These are phyloP conservation scores for Cephalopholis sonnerati DNA, from an alignment of 2,113 vertebrate species.

Conservation along the genomic window DNA sequence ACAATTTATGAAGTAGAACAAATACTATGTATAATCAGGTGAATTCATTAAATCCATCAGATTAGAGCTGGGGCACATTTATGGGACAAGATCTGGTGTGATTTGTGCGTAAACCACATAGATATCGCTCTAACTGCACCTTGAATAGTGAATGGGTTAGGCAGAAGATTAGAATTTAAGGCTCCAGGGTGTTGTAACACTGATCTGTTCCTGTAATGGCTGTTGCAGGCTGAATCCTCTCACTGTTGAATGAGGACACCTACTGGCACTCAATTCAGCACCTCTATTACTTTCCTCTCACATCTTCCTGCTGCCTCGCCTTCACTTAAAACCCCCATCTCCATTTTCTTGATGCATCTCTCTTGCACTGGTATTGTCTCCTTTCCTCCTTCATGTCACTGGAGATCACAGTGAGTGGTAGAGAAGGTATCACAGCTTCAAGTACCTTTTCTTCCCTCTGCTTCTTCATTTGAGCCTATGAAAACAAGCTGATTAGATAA, in stretches of 20 bases:
- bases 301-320: background rate
- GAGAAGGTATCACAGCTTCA: conserved; percentile 31
- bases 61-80: too few species aligned
- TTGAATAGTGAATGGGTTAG: conserved; percentile 12
- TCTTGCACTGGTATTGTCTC: background rate
- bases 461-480: background rate
- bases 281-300: conserved; percentile 1
- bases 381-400: conserved; percentile 45
- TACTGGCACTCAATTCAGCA: conserved; percentile 58
- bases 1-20: background rate
- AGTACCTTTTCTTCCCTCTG: background rate
- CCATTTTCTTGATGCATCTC: conserved; percentile 15
- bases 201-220: conserved; percentile 26
- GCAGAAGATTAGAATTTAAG: conserved; percentile 6
- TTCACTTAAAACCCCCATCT: background rate
- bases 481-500: conserved; percentile 53
- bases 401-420: conserved; percentile 50
- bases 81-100: background rate
- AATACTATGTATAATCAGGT: background rate
- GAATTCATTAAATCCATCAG: background rate
- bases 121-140: background rate
- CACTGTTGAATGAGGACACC: conserved; percentile 76
- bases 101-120: background rate
- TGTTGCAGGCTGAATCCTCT: conserved; percentile 23
- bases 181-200: conserved; percentile 19